Evolutionary conservation across 1,140 invertebrate genomes (phyloP).

Genomic region (Cryptotermes secundus): DNA sequence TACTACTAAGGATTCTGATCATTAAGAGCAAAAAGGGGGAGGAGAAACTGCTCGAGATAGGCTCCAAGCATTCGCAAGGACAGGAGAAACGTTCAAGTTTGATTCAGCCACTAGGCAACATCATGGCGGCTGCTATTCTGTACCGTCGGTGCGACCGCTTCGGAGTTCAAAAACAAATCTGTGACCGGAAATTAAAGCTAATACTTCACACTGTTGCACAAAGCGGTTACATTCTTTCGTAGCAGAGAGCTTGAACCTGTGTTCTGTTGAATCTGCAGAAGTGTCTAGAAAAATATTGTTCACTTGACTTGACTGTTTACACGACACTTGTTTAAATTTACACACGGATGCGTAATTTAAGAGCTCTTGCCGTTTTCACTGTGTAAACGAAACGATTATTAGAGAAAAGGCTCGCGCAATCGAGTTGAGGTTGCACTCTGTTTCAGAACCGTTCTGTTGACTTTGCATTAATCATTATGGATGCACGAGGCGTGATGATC

Average conservation of each 20-base stretch:
- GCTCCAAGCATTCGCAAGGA: no score
- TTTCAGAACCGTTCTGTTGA: not conserved
- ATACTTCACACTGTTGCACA: no score
- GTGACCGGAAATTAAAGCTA: not conserved
- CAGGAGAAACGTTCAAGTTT: no score
- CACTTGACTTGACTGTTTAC: not conserved
- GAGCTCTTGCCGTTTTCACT: not conserved
- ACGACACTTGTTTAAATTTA: not conserved
- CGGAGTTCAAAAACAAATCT: no score
- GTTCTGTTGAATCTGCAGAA: not conserved
- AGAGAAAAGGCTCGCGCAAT: not conserved
- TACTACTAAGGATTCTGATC: no score
- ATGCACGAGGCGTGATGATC: not conserved
- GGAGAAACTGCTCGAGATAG: no score
- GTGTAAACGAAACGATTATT: not conserved
- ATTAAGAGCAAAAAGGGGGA: no score
- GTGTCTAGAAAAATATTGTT: not conserved
- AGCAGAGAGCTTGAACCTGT: not conserved
- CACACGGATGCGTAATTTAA: not conserved
- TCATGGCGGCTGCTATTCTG: no score
- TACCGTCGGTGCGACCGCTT: no score
- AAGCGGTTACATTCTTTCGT: not conserved
- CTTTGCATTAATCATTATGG: not conserved
- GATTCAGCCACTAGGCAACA: no score
- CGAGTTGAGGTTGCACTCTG: not conserved